Conservation (phyloP, 2,113 vertebrate species). For the Zapus hudsonius region DNA sequence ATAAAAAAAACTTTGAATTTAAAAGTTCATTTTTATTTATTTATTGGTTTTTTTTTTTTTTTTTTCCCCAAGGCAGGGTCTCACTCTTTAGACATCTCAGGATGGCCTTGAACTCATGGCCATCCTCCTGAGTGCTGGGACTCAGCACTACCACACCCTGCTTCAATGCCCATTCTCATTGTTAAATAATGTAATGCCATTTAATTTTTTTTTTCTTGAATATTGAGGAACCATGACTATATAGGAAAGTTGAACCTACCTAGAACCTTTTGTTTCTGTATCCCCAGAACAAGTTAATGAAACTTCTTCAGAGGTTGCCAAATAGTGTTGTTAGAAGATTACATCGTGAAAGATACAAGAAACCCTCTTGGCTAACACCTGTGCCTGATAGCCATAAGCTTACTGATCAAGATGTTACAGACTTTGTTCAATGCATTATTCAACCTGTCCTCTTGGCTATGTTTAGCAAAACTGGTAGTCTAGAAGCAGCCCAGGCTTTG, state of each 20-base stretch:
- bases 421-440: conserved; percentile 97
- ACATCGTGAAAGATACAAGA: conserved; percentile 96
- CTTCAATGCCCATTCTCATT: neutral
- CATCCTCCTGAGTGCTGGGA: too few relatives aligned
- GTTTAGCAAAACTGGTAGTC: conserved; percentile 99
- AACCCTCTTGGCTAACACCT: conserved; percentile 93
- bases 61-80: too few relatives aligned
- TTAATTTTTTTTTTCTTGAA: neutral
- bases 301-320: conserved; percentile 96
- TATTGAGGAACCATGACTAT: neutral
- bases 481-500: conserved; percentile 97
- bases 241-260: neutral
- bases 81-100: too few relatives aligned
- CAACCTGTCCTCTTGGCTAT: conserved; percentile 98
- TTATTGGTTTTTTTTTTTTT: too few relatives aligned
- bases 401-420: conserved; percentile 95
- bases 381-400: conserved; percentile 96
- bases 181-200: neutral
- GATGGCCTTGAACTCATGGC: too few relatives aligned
- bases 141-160: too few relatives aligned
- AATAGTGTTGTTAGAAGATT: conserved; percentile 94
- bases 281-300: conserved; percentile 97
- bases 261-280: conserved; percentile 49
- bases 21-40: neutral
- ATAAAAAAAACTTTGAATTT: neutral